Base-by-base conservation (phyloP, 2,888 invertebrate species). In the Palloptera scutellata region DNA sequence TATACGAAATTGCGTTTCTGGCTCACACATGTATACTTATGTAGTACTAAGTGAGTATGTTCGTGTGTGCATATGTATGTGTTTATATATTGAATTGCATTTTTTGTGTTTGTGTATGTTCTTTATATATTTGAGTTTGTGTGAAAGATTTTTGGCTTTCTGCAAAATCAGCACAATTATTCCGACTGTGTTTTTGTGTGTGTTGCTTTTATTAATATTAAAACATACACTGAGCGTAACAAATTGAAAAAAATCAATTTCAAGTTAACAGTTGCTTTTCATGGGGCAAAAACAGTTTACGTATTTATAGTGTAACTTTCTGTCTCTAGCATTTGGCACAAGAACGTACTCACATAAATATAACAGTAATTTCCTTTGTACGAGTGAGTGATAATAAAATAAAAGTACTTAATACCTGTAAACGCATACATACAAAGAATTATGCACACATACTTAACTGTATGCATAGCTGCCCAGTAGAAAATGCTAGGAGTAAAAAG, bases 141-240 rank as follows among this genome's bases (percentile, higher is more conserved):
- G 30, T 57, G 30, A 57, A n/a, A 15, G 13, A 5, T 40, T 57
- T 57, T 20, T 57, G 57, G 30, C 6, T 30, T 30, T 30, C 30
- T 30, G 30, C 57, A 11, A 40, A 57, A 40, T 57, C 57, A 57
- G 57, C 57, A 15, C 40, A 57, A 57, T 30, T 20, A 54, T 19
- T 15, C 30, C 30, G 30, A 30, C 30, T 30, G 30, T 30, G 30
- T 30, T 30, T 30, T 30, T 30, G 2, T 30, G 30, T 30, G 30
- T 54, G 17, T 20, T n/a, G 12, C 54, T 15, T 54, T 20, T 13
- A 15, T 48, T 15, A 48, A n/a, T 48, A 48, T 48, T 48, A 48
- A 48, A 48, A 15, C 48, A 4, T 48, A 48, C 48, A 48, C 48
- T 48, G 48, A 48, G 48, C 48, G 30, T 2, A 30, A 48, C 8